Base-by-base conservation (phyloP, 2,888 invertebrate species). In the Pseudococcus longispinus region DNA sequence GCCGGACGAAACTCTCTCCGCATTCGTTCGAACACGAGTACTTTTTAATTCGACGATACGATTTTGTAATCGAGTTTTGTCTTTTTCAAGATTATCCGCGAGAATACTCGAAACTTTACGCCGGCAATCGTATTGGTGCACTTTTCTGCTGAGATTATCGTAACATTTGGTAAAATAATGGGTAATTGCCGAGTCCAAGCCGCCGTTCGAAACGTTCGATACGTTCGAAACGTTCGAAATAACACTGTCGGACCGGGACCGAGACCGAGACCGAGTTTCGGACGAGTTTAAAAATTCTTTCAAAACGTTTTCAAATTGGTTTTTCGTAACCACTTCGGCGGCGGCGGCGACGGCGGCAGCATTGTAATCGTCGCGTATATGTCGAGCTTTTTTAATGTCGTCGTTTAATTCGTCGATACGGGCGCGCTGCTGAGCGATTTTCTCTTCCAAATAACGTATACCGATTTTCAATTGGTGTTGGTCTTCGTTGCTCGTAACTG, bases 111-210 rank as follows among this genome's bases (percentile, higher is more conserved):
- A 51, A 11, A 74, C 80, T 29, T 44, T 44, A 18, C 80, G 86
- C 20, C 55, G 77, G 26, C 29, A 15, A 80, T 46, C 77, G 80
- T 26, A 80, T 32, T 86, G 80, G 18, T 80, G 18, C 11, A 86
- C 55, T 55, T 80, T 77, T 20, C 51, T 86, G 20, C 46, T 80
- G 1, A 86, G 20, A 86, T 51, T 80, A 32, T 86, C 86, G 55
- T 86, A 86, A 77, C 55, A 86, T 55, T 86, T 86, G 37, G 46
- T 51, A 32, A 86, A 86, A 51, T 86, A 55, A 80, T 86, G 80
- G 55, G n/a, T 80, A 29, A 86, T 80, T 5, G 80, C 32, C 29
- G 26, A 55, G 51, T 86, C 77, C n/a, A 80, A n/a, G 15, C 86
- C 80, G 2, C 18, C 32, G 42, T 86, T 37, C 4, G 51, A 26